Evolutionary conservation across 2,888 invertebrate species (phyloP).

Genomic region (Rhaphigaster nebulosa): DNA sequence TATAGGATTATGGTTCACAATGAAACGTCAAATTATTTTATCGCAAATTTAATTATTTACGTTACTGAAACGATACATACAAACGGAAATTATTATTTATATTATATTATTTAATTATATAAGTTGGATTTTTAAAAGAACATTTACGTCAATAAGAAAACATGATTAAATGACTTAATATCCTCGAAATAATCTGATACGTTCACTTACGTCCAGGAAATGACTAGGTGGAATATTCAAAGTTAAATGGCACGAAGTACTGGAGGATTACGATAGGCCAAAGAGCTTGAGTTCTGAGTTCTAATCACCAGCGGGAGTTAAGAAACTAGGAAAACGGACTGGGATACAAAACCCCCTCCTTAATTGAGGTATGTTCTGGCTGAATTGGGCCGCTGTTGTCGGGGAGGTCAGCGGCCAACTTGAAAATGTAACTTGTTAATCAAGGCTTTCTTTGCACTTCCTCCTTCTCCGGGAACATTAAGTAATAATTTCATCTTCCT

Average conservation of each 20-base stretch:
- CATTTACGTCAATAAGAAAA: too few relatives aligned
- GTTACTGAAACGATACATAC: too few relatives aligned
- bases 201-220: neutral
- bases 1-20: too few relatives aligned
- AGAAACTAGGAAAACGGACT: neutral
- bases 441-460: neutral
- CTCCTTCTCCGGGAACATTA: neutral
- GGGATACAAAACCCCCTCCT: neutral
- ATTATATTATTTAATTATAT: too few relatives aligned
- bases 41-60: too few relatives aligned
- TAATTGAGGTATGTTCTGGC: neutral
- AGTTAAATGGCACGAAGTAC: constrained; percentile 12
- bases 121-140: too few relatives aligned
- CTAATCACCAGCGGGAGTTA: neutral
- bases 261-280: neutral
- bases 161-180: too few relatives aligned
- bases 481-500: neutral
- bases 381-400: neutral
- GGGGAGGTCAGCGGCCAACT: too few relatives aligned
- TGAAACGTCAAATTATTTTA: too few relatives aligned
- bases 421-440: constrained; percentile 21
- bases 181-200: too few relatives aligned
- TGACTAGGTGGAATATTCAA: neutral
- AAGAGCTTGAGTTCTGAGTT: neutral
- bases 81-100: too few relatives aligned